A percentile compares a stretch with the other conserved stretches of the same genome.
Evolutionary conservation across 2,888 invertebrate genomes (phyloP).

Genomic region (Acleris holmiana): DNA sequence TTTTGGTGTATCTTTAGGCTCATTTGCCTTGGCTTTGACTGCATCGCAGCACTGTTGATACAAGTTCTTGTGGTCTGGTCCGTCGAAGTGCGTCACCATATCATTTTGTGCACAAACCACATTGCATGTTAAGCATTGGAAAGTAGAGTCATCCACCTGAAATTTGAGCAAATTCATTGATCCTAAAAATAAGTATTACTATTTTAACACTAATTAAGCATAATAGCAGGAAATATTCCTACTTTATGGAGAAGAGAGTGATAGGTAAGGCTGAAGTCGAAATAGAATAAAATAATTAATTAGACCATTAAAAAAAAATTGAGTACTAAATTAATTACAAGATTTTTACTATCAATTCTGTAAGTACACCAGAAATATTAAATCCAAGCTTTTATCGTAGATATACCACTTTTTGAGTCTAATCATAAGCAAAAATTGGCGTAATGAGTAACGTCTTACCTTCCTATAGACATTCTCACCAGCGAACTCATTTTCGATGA

Average conservation of each 20-base stretch:
- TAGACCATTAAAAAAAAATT: too few species aligned
- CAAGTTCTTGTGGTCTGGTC: slow-evolving; percentile 42
- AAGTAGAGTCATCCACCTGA: slow-evolving; percentile 55
- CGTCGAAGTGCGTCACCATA: slow-evolving; percentile 44
- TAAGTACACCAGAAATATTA: too few species aligned
- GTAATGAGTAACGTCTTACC: slow-evolving; percentile 44
- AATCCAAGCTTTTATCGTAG: too few species aligned
- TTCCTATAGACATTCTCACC: slow-evolving; percentile 55
- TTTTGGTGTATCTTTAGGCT: not conserved
- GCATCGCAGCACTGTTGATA: slow-evolving; percentile 40
- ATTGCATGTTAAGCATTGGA: slow-evolving; percentile 62
- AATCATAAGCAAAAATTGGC: not conserved
- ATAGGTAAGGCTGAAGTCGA: too few species aligned
- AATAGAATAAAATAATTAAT: too few species aligned
- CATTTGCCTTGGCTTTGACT: not conserved
- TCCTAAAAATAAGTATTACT: too few species aligned
- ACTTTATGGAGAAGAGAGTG: too few species aligned
- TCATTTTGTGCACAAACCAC: slow-evolving; percentile 41
- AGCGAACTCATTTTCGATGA: slow-evolving; percentile 51
- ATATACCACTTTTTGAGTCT: too few species aligned
- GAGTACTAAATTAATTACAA: too few species aligned
- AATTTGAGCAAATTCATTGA: slow-evolving; percentile 26
- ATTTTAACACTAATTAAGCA: too few species aligned
- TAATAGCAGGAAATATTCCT: too few species aligned
- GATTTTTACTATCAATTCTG: too few species aligned